Conservation (phyloP, 2,113 vertebrate genomes). For the Heloderma charlesbogerti region DNA sequence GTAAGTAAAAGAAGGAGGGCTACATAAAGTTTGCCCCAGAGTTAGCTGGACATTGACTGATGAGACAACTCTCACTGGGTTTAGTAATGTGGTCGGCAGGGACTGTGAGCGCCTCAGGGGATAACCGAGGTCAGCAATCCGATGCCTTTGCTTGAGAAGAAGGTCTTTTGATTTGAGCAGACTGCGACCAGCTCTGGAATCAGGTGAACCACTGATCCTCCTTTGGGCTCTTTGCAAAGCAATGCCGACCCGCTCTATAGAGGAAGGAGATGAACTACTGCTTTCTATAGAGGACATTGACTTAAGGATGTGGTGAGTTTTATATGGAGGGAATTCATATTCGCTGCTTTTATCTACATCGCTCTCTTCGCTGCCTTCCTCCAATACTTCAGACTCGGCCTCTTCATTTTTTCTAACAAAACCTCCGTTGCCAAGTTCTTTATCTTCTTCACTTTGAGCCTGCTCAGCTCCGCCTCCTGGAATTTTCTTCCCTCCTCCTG, state of each 20-base stretch:
- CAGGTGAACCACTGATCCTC: constrained; percentile 65
- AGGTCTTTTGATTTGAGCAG: constrained; percentile 77
- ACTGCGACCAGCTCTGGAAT: constrained; percentile 66
- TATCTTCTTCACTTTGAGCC: constrained; percentile 38
- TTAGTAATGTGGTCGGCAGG: constrained; percentile 85
- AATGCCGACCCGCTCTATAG: constrained; percentile 71
- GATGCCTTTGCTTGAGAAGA: constrained; percentile 73
- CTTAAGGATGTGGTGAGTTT: constrained; percentile 82
- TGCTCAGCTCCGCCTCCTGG: constrained; percentile 20
- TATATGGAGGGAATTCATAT: constrained; percentile 78
- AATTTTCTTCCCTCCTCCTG: constrained; percentile 28
- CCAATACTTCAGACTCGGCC: constrained; percentile 51
- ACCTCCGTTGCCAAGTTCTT: constrained; percentile 30
- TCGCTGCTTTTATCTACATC: constrained; percentile 66
- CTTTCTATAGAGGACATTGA: constrained; percentile 64
- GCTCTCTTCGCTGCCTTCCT: constrained; percentile 64
- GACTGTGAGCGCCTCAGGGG: constrained; percentile 90
- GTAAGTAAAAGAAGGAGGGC: constrained; percentile 87
- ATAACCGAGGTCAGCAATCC: constrained; percentile 70
- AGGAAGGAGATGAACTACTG: constrained; percentile 18
- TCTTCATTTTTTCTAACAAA: constrained; percentile 42
- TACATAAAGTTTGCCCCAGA: constrained; percentile 81
- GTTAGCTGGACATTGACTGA: constrained; percentile 90
- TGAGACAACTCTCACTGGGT: constrained; percentile 88
- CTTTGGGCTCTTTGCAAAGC: constrained; percentile 85